phyloP scores from a whole-genome alignment of 2,888 invertebrate species.

The Syrista parreyssii region DNA sequence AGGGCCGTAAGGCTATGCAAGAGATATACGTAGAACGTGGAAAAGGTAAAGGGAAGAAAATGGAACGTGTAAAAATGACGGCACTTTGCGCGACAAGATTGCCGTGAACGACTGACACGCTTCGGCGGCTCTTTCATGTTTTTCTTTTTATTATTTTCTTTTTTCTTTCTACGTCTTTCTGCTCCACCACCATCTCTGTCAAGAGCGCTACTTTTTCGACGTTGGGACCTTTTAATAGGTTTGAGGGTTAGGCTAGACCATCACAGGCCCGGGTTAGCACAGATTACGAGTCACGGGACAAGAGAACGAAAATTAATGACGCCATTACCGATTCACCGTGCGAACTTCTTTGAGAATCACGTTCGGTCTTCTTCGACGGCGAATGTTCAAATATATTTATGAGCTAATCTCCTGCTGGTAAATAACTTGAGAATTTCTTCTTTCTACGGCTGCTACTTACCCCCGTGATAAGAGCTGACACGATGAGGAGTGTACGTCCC shows the following conservation, averaged over 20 bases:
- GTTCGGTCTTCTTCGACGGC: not conserved
- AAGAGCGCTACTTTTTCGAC: not conserved
- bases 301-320: not conserved
- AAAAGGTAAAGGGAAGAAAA: slow-evolving; percentile 3
- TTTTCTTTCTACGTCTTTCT: not conserved
- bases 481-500: slow-evolving; percentile 56
- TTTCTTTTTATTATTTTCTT: slow-evolving; percentile 2
- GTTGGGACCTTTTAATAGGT: not conserved
- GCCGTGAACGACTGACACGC: slow-evolving; percentile 16
- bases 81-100: slow-evolving; percentile 25
- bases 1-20: slow-evolving; percentile 13
- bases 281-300: not conserved
- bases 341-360: not conserved
- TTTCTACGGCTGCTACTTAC: slow-evolving; percentile 37
- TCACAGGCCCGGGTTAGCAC: not conserved
- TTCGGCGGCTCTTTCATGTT: slow-evolving; percentile 7
- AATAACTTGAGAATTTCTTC: not conserved
- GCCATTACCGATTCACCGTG: not conserved
- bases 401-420: not conserved
- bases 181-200: not conserved
- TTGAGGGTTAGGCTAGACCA: not conserved
- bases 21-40: not conserved
- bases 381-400: not conserved
- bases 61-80: slow-evolving; percentile 28
- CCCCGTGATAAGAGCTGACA: slow-evolving; percentile 58